Conservation (phyloP, 2,888 invertebrate species). For the Apotomis turbidana region DNA sequence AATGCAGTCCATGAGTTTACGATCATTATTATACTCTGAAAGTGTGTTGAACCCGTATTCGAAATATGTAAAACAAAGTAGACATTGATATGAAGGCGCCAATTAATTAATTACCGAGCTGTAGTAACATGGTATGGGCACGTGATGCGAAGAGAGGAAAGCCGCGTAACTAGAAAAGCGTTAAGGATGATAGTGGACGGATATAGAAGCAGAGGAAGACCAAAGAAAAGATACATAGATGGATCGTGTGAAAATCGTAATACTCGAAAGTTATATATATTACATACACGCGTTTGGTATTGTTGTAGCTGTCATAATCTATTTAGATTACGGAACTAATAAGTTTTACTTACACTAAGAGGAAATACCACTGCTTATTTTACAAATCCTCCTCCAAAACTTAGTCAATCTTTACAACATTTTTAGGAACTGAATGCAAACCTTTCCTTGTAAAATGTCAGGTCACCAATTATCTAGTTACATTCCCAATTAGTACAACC, state of each 20-base stretch:
- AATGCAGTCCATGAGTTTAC: neutral
- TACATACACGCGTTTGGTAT: conserved; percentile 17
- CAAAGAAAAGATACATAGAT: too few relatives aligned
- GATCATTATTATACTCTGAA: neutral
- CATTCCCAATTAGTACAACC: conserved; percentile 12
- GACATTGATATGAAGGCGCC: conserved; percentile 17
- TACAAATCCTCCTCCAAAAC: too few relatives aligned
- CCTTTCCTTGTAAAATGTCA: neutral
- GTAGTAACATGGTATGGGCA: too few relatives aligned
- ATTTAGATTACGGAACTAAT: neutral
- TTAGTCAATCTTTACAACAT: too few relatives aligned
- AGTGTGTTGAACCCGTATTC: conserved; percentile 11
- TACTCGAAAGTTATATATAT: conserved; percentile 12
- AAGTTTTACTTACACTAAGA: too few relatives aligned
- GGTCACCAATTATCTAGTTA: neutral
- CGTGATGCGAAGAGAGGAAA: too few relatives aligned
- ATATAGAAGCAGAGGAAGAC: too few relatives aligned
- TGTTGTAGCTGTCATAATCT: conserved; percentile 31
- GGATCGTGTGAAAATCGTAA: too few relatives aligned
- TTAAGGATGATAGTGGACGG: too few relatives aligned
- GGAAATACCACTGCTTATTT: too few relatives aligned
- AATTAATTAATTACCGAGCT: conserved; percentile 16
- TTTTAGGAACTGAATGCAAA: too few relatives aligned
- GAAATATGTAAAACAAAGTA: conserved; percentile 12
- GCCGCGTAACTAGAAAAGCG: too few relatives aligned